These are phyloP conservation scores for Protomyctophum bolini DNA, from an alignment of 2,113 vertebrate genomes.

Conservation along the genomic window DNA sequence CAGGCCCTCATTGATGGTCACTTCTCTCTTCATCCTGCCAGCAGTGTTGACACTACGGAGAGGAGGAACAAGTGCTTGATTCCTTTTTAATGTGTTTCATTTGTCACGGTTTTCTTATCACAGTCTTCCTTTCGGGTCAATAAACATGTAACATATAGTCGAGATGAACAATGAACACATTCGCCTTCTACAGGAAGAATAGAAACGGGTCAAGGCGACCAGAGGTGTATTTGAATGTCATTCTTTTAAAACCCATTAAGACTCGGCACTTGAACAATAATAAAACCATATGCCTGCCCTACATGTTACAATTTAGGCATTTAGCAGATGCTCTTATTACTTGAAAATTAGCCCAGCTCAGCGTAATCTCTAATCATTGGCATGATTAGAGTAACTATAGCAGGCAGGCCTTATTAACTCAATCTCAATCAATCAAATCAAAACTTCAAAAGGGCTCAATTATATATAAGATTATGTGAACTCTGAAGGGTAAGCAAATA, in stretches of 20 bases:
- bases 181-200: neutral
- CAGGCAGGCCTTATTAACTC: too few species aligned
- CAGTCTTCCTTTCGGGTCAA: neutral
- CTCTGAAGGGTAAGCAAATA: too few species aligned
- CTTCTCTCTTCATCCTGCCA: constrained; percentile 85
- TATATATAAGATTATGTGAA: too few species aligned
- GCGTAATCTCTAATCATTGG: too few species aligned
- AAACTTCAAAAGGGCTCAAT: too few species aligned
- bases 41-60: constrained; percentile 27
- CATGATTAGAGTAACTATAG: too few species aligned
- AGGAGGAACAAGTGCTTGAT: neutral
- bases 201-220: neutral
- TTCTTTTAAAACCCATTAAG: neutral
- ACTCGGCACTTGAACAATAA: neutral
- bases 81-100: neutral
- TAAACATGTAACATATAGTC: neutral
- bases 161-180: neutral
- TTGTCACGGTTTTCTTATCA: neutral
- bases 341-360: too few species aligned
- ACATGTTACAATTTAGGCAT: neutral
- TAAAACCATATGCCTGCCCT: neutral
- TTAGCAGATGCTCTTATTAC: neutral
- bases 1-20: constrained; percentile 84
- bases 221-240: neutral
- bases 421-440: too few species aligned